Conservation (phyloP, 2,888 invertebrate genomes). For the Diplazon laetatorius region DNA sequence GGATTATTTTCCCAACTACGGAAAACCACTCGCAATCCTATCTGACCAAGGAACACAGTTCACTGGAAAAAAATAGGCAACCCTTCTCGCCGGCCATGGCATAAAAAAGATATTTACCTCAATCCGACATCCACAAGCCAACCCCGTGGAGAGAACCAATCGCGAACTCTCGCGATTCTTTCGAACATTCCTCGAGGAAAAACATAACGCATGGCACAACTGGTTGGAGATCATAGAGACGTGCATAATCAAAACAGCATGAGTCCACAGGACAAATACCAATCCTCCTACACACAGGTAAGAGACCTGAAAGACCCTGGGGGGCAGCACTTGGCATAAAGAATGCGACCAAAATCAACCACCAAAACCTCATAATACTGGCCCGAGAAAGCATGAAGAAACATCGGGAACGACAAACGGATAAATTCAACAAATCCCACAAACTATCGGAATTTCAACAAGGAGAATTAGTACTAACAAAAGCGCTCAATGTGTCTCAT, state of each 20-base stretch:
- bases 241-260: conserved; percentile 55
- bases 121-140: conserved; percentile 66
- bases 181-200: conserved; percentile 13
- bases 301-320: conserved; percentile 17
- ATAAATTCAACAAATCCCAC: neutral
- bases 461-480: neutral
- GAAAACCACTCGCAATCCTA: conserved; percentile 31
- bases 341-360: neutral
- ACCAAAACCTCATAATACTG: neutral
- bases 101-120: conserved; percentile 40
- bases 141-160: conserved; percentile 66
- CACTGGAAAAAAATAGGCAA: conserved; percentile 63
- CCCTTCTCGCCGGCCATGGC: neutral
- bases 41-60: conserved; percentile 65
- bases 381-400: neutral
- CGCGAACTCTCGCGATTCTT: conserved; percentile 61
- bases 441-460: neutral
- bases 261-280: conserved; percentile 40
- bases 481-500: conserved; percentile 1
- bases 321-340: neutral
- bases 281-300: conserved; percentile 33
- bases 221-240: conserved; percentile 36
- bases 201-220: conserved; percentile 42
- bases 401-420: neutral
- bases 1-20: conserved; percentile 19